phyloP scores from a whole-genome alignment of 2,888 invertebrate species.

The Callimorpha dominula region DNA sequence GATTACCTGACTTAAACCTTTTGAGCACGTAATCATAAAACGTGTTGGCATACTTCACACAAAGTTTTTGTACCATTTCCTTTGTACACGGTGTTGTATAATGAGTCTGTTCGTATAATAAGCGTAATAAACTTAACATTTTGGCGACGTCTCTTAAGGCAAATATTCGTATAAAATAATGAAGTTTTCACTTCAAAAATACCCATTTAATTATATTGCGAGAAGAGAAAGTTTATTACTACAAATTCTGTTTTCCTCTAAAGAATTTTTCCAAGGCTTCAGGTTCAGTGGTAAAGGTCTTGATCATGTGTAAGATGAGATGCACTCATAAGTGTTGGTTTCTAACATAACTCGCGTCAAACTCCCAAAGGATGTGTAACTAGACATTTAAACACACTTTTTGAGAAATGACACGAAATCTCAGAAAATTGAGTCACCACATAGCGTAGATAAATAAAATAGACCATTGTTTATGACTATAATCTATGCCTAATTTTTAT shows the following conservation, averaged over 20 bases:
- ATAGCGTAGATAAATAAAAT: neutral
- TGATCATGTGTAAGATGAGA: neutral
- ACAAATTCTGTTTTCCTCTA: neutral
- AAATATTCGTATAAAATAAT: slow-evolving; percentile 14
- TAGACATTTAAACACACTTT: neutral
- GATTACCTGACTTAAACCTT: slow-evolving; percentile 8
- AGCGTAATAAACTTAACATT: slow-evolving; percentile 24
- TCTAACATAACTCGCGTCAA: neutral
- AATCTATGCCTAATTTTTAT: too few species aligned
- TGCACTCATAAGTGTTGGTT: neutral
- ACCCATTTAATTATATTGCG: too few species aligned
- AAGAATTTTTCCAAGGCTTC: neutral
- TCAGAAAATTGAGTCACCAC: neutral
- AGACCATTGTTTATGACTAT: too few species aligned
- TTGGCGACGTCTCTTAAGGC: slow-evolving; percentile 14
- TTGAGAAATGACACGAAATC: neutral
- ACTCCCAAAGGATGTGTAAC: neutral
- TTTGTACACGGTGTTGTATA: slow-evolving; percentile 20
- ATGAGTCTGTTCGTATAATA: slow-evolving; percentile 21
- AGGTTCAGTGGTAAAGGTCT: neutral
- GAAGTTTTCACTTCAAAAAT: too few species aligned
- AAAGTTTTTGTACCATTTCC: slow-evolving; percentile 22
- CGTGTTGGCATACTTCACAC: slow-evolving; percentile 14
- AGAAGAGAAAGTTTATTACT: neutral
- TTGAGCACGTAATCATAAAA: slow-evolving; percentile 19